Base-by-base conservation (phyloP, 2,888 invertebrate species). In the Campoplex capitator region DNA sequence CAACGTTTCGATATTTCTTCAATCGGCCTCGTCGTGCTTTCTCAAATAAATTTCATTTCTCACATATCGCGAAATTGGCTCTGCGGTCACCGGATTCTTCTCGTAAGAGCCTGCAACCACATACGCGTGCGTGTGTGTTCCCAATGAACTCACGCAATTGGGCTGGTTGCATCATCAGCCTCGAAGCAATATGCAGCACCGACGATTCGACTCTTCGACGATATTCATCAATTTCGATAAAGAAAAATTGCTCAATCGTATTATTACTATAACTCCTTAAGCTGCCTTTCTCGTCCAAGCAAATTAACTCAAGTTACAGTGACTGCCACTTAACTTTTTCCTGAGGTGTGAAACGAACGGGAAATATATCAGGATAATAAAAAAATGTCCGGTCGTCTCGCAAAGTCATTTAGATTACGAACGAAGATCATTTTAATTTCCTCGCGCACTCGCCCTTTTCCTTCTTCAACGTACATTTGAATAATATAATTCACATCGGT, bases 211-310 rank as follows among this genome's bases (percentile, higher is more conserved):
- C 35, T 8, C 73, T 58, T 54, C 85, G 68, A 70, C 68, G 80
- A 77, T 81, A 77, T 84, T 73, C 68, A 77, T 84, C 80, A 70
- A 48, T 75, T 76, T 78, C 71, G 84, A 81, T 71, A 80, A 84
- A 77, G 81, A 71, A 75, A 86, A 84, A 76, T 86, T 81, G 80
- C 65, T 67, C 74, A 80, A 68, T 71, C 67, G 45, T 23, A 62
- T 76, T 48, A 84, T 86, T 81, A 86, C 35, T 23, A 9, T 56
- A 28, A 16, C 56, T 48, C 6, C 51, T 42, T 9, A 13, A 38
- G 32, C 7, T 51, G 23, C 28, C n/a, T 74, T 32, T 54, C 54
- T 18, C 28, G 51, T 73, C 32, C 48, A 48, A 58, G 73, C 28
- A 81, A 84, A 84, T 84, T 84, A 81, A 80, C 65, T 65, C 68